Evolutionary conservation across 2,113 vertebrate genomes (phyloP), one percentile per base, ranked within the genome.

Genomic region (Brachyistius frenatus): DNA sequence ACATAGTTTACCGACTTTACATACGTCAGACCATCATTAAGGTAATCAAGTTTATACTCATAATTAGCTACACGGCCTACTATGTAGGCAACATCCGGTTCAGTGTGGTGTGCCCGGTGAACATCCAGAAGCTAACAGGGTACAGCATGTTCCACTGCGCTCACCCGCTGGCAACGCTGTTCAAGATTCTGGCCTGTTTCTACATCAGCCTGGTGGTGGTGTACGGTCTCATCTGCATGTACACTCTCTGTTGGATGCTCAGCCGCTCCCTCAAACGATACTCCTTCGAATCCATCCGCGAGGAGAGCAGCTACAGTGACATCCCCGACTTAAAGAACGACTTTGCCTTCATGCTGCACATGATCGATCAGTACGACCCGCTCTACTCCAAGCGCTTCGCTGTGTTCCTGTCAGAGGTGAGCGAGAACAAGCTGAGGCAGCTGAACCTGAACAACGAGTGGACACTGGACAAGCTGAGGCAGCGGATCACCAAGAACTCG

Each of bases 291-390:
- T 98, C 97, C 0, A 99, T 99, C 89, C 95, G 98, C 0, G 98
- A 99, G 89, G 96, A 99, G 91, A 99, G 98, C 95, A 98, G 97
- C 89, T 99, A 99, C 78, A 99, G 97, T 0, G 98, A 99, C 93
- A 99, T 99, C 77, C 97, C 97, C 0, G 98, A 99, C 4, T 94
- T 99, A 33, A 99, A 99, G 91, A 99, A 99, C 0, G 97, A 99
- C 94, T 99, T 99, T 14, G 97, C 98, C 83, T 99, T 99, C 87
- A 99, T 99, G 98, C 92, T 99, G 10, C 98, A 99, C 66, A 96
- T 99, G 92, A 99, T 99, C 0, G 97, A 99, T 84, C 97, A 99
- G 91, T 99, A 99, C 0, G 97, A 99, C 89, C 97, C 97, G 0
- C 96, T 99, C 11, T 99, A 99, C 85, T 99, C 97, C 0, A 99